Evolutionary conservation across 2,888 invertebrate genomes (phyloP), one percentile per base, ranked within the genome.

Genomic region (Morinoia aosen): DNA sequence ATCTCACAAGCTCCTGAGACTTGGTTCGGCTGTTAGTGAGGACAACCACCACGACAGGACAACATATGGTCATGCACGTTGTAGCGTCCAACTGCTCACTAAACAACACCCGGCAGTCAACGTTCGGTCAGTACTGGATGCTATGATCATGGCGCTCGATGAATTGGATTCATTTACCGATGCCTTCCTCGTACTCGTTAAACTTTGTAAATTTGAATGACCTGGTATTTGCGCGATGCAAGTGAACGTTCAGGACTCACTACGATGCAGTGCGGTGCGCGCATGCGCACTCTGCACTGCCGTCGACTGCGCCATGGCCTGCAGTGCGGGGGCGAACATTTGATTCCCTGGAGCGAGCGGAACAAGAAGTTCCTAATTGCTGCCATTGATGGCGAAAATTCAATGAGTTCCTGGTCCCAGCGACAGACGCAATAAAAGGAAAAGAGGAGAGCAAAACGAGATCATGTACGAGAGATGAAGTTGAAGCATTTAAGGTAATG

Each of bases 351-450:
- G 76, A 16, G 76, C 76, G 25, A 33, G 76, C 76, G 76, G 76
- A 76, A 76, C 76, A 76, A 76, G 76, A 76, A 76, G 76, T 76
- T 76, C 76, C 76, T 76, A 76, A 76, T 76, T 76, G 76, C 76
- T 76, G 76, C 76, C 76, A 76, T 76, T 76, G 76, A 76, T 76
- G 76, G 76, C 19, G 76, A 76, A 76, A 76, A 76, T 76, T 76
- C 76, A 76, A 76, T 76, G 76, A 76, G 76, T 76, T 76, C 25
- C 76, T 76, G 76, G 25, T 16, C 25, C 25, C 16, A 76, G 76
- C 76, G 12, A 76, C 25, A 33, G 76, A 76, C 7, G 19, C 19
- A 76, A 76, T 76, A 76, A 76, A 61, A 61, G 61, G 61, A 61
- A 61, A 76, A 76, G 25, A 14, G 10, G 19, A 76, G 33, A 76